phyloP scores from a whole-genome alignment of 1,140 invertebrate genomes.

The Trypoxylus dichotomus region DNA sequence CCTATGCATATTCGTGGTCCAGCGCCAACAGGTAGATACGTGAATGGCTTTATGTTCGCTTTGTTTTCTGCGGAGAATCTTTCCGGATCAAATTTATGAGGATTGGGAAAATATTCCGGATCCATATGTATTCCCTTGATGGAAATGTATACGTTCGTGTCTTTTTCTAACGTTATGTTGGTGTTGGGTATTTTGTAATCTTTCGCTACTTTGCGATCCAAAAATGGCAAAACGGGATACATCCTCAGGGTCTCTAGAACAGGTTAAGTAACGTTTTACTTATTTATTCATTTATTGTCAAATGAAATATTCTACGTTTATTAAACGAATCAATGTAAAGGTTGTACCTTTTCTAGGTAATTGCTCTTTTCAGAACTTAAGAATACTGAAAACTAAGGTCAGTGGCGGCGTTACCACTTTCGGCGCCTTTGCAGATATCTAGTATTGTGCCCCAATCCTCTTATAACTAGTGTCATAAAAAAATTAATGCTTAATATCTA shows the following conservation, averaged over 20 bases:
- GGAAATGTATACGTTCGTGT: constrained; percentile 49
- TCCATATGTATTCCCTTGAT: constrained; percentile 52
- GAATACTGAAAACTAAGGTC: too few relatives aligned
- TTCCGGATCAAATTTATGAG: constrained; percentile 66
- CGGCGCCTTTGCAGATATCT: too few relatives aligned
- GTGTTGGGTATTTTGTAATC: constrained; percentile 51
- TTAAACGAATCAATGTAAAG: too few relatives aligned
- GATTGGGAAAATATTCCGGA: constrained; percentile 60
- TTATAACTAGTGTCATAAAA: too few relatives aligned
- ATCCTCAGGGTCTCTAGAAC: constrained; percentile 39
- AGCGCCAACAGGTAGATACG: constrained; percentile 62
- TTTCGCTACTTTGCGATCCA: constrained; percentile 50
- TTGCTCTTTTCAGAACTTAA: too few relatives aligned
- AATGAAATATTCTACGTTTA: too few relatives aligned
- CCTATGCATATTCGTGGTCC: constrained; percentile 64
- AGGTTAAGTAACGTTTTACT: too few relatives aligned
- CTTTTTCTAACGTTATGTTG: constrained; percentile 39
- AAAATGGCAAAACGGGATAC: constrained; percentile 35
- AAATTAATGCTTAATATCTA: too few relatives aligned
- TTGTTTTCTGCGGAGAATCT: constrained; percentile 56
- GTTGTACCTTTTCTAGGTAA: too few relatives aligned
- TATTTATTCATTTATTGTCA: too few relatives aligned
- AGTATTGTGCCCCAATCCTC: too few relatives aligned
- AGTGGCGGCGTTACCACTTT: too few relatives aligned
- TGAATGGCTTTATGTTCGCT: constrained; percentile 36